Evolutionary conservation across 2,888 invertebrate species (phyloP).

Genomic region (Oxycera nigricornis): DNA sequence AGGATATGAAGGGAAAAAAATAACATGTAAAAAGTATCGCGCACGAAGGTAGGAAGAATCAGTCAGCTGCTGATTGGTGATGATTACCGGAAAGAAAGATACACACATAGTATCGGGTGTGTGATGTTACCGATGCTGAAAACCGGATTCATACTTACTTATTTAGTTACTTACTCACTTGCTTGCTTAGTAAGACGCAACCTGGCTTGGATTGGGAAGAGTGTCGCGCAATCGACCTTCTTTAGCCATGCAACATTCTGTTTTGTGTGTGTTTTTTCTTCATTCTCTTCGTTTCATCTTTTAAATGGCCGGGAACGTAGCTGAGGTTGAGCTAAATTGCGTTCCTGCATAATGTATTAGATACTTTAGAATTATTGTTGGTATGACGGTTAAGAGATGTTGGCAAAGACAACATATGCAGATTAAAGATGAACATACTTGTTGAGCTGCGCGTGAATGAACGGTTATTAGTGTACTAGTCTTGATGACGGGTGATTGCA

Average conservation of each 20-base stretch:
- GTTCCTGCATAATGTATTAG: constrained; percentile 31
- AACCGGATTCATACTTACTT: constrained; percentile 20
- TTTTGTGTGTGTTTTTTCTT: background rate
- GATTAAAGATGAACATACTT: background rate
- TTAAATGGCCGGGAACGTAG: constrained; percentile 20
- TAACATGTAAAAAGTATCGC: background rate
- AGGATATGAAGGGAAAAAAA: background rate
- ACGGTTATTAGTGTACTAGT: background rate
- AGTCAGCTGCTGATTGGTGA: constrained; percentile 5
- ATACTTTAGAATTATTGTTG: constrained; percentile 12
- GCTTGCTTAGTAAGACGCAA: no score
- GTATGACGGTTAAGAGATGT: no score
- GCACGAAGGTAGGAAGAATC: background rate
- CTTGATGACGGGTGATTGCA: no score
- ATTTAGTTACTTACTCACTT: no score
- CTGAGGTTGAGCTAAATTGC: background rate
- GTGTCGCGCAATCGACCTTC: constrained; percentile 25
- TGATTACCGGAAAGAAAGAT: constrained; percentile 18
- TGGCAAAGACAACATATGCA: background rate
- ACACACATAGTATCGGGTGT: no score
- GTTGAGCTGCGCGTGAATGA: background rate
- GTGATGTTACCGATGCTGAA: constrained; percentile 3
- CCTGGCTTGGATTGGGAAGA: background rate
- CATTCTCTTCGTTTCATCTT: no score
- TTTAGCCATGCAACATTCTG: constrained; percentile 23